Evolutionary conservation across 2,888 invertebrate genomes (phyloP).

Genomic region (Kuschelorhynchus macadamiae): DNA sequence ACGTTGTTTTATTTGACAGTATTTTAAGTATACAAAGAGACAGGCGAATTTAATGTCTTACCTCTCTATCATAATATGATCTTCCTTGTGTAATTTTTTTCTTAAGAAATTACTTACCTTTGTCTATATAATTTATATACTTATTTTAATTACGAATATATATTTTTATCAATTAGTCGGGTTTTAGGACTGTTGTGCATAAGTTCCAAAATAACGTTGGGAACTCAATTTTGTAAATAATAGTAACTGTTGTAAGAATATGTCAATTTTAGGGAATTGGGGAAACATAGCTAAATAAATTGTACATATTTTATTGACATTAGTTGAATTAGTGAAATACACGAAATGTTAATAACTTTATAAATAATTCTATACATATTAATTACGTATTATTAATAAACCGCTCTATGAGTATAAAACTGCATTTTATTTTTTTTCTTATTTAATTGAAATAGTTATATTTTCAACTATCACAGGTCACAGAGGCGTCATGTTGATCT

Average conservation of each 20-base stretch:
- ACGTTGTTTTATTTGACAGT: slow-evolving; percentile 28
- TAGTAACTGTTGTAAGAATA: slow-evolving; percentile 75
- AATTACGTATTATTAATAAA: slow-evolving; percentile 70
- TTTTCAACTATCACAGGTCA: too few relatives aligned
- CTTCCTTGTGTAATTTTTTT: slow-evolving; percentile 48
- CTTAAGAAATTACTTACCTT: slow-evolving; percentile 38
- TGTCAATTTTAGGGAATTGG: slow-evolving; percentile 82
- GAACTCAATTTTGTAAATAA: slow-evolving; percentile 52
- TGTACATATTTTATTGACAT: slow-evolving; percentile 74
- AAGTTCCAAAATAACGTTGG: slow-evolving; percentile 50
- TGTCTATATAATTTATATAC: slow-evolving; percentile 61
- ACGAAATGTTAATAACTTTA: slow-evolving; percentile 70
- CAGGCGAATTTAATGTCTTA: slow-evolving; percentile 52
- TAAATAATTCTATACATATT: slow-evolving; percentile 70
- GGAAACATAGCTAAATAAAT: slow-evolving; percentile 71
- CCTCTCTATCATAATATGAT: slow-evolving; percentile 50
- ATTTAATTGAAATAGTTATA: too few relatives aligned
- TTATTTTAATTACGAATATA: slow-evolving; percentile 60
- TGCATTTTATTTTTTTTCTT: background rate
- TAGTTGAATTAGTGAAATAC: slow-evolving; percentile 68
- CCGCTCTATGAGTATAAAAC: slow-evolving; percentile 63
- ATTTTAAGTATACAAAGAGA: slow-evolving; percentile 41
- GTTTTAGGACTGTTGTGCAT: slow-evolving; percentile 65
- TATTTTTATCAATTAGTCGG: slow-evolving; percentile 62
- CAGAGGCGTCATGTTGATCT: too few relatives aligned